Evolutionary conservation across 2,113 vertebrate genomes (phyloP).

Genomic region (Tyrannus savana): DNA sequence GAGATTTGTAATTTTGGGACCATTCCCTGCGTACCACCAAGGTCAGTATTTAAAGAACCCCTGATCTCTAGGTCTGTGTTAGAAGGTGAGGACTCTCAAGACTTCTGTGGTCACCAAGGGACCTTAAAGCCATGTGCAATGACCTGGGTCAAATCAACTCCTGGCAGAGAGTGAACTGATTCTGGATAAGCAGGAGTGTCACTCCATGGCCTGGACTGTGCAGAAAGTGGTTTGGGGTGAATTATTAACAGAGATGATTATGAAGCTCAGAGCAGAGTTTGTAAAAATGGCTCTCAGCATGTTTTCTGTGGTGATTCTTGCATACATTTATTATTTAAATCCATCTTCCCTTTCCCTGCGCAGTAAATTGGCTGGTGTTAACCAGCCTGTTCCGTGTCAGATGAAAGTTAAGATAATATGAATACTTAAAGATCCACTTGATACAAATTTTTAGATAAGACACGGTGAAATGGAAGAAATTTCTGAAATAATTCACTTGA

Average conservation of each 20-base stretch:
- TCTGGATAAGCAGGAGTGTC: not conserved
- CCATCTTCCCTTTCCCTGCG: not conserved
- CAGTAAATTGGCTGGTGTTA: not conserved
- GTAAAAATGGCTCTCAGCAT: not conserved
- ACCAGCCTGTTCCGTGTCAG: not conserved
- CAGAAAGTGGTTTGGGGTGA: not conserved
- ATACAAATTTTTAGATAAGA: not conserved
- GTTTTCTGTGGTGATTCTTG: not conserved
- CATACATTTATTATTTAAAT: not conserved
- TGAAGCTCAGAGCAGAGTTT: not conserved
- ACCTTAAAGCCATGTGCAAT: rapidly evolving
- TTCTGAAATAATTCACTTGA: conserved; percentile 6
- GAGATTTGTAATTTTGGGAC: not conserved
- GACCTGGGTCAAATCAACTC: not conserved
- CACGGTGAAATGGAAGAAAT: not conserved
- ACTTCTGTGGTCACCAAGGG: too few species aligned
- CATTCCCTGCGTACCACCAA: not conserved
- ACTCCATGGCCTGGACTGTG: not conserved
- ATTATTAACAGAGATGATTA: not conserved
- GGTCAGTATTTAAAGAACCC: not conserved
- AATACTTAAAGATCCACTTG: not conserved
- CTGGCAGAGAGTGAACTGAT: rapidly evolving
- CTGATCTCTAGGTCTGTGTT: not conserved
- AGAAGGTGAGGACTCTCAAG: not conserved
- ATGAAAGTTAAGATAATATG: not conserved